Base-by-base conservation (phyloP, 1,140 invertebrate species). In the Limonius californicus region DNA sequence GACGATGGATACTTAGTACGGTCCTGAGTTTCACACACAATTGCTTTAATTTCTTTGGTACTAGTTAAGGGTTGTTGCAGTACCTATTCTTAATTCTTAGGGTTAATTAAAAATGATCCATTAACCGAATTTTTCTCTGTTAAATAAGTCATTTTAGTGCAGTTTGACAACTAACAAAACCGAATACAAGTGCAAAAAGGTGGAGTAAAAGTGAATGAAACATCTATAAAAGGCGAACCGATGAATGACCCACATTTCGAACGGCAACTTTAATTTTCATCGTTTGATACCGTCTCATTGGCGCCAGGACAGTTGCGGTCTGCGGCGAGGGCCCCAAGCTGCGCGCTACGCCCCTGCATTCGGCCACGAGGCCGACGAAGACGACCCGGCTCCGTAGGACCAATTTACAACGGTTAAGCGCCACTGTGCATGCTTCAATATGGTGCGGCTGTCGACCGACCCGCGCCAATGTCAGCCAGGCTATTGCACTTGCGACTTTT, bases 241-340 rank as follows among this genome's bases (percentile, higher is more conserved):
- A 23, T 14, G 2, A 23, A 30, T 35, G 15, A 54, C 53, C 21
- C 20, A 35, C 8, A 27, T 59, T 53, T 42, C 43, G 18, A 19
- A 35, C 12, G 55, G 12, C 14, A 27, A 43, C 39, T 59, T 59
- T 54, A 61, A 61, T 61, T 61, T 61, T 21, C 59, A 61, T 54
- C 59, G 59, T 42, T 54, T 54, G 35, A 61, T 61, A 61, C 59
- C 59, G 59, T 54, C 59, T 61, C 11, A 20, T 21, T 61, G 59
- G 59, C 59, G 59, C 59, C 59, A 54, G 18, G 15, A 35, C 35
- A 21, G 32, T 57, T 57, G 55, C 55, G 27, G 27, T 27, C 47
- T 21, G 15, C 11, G 12, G 16, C 12, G 16, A 18, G 23, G 1
- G 19, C 11, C 4, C 19, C 21, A 54, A 54, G 43, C 19, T 23